phyloP scores from a whole-genome alignment of 2,888 invertebrate genomes.

The Microctonus hyperodae region DNA sequence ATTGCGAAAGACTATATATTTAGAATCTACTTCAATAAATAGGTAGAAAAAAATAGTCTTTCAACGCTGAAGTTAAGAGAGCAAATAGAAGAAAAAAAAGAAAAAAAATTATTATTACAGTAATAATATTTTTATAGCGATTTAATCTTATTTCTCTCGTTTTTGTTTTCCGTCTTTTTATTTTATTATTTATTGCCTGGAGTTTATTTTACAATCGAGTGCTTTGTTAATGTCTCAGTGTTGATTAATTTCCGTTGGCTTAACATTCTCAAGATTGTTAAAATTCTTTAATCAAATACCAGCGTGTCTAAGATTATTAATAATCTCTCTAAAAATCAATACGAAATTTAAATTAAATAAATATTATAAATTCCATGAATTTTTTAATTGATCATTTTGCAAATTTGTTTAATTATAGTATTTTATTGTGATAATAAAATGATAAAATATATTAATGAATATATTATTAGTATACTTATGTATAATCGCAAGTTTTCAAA shows the following conservation, averaged over 20 bases:
- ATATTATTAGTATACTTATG: no score
- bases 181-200: neutral
- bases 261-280: neutral
- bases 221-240: neutral
- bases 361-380: conserved; percentile 15
- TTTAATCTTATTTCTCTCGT: neutral
- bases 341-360: neutral
- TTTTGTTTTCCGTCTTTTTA: neutral
- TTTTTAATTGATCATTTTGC: neutral
- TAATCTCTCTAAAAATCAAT: conserved; percentile 24
- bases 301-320: conserved; percentile 18
- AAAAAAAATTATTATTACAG: neutral
- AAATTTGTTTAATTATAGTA: neutral
- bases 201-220: neutral
- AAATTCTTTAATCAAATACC: conserved; percentile 12
- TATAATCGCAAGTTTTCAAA: neutral
- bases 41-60: neutral
- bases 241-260: neutral
- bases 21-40: neutral
- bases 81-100: neutral
- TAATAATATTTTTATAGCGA: neutral
- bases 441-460: neutral
- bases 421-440: neutral
- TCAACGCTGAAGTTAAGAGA: no score
- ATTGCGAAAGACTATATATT: neutral